Evolutionary conservation across 2,113 vertebrate species (phyloP).

Genomic region (Jacana jacana): DNA sequence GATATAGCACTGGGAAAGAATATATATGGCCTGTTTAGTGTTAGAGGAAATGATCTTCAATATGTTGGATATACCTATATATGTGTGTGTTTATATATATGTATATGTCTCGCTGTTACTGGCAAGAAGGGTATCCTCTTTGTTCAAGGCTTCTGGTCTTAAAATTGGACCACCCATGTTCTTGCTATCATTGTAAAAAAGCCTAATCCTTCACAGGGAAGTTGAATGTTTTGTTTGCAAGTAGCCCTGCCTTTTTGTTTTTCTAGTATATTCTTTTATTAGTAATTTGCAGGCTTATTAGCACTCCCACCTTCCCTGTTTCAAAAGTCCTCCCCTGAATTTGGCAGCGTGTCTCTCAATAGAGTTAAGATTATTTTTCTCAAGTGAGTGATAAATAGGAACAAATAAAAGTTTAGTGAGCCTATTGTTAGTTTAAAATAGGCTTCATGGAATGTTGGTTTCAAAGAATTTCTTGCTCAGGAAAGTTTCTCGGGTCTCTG

Average conservation of each 20-base stretch:
- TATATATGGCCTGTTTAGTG: not conserved
- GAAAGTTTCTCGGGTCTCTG: not conserved
- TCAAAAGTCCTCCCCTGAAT: not conserved
- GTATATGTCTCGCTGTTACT: not conserved
- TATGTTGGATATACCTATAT: not conserved
- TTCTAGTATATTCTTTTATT: not conserved
- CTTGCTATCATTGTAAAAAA: not conserved
- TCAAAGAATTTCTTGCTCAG: not conserved
- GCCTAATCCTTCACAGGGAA: not conserved
- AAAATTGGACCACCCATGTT: not conserved
- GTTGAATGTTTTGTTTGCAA: not conserved
- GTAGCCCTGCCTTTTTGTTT: not conserved
- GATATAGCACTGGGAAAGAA: not conserved
- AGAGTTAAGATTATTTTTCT: not conserved
- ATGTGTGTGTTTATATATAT: no score
- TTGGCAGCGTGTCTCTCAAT: not conserved
- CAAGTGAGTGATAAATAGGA: not conserved
- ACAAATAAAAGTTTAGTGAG: not conserved
- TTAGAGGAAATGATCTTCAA: not conserved
- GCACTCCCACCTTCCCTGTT: not conserved
- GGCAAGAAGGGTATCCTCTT: not conserved
- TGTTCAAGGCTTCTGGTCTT: not conserved
- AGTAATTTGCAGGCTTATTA: not conserved
- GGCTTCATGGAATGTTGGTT: not conserved
- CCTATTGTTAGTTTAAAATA: not conserved